Evolutionary conservation across 2,888 invertebrate species (phyloP).

Genomic region (Alloscopus bannaensis): DNA sequence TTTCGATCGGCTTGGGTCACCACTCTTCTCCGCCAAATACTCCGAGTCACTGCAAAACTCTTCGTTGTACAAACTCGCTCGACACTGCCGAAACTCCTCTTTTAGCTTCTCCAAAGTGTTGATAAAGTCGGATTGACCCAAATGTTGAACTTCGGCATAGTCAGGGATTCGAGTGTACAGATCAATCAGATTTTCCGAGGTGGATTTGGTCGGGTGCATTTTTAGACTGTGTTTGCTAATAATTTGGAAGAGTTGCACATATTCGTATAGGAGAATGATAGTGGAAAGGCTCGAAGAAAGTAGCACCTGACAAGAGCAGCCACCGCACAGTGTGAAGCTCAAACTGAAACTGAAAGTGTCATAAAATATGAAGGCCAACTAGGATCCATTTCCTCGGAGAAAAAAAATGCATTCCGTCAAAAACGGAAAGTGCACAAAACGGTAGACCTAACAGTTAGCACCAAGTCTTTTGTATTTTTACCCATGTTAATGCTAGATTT

Average conservation of each 20-base stretch:
- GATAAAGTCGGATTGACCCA: slow-evolving; percentile 72
- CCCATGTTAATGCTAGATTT: too few relatives aligned
- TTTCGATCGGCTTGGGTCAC: slow-evolving; percentile 49
- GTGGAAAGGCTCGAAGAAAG: not conserved
- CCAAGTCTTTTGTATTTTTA: too few relatives aligned
- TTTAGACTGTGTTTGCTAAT: slow-evolving; percentile 17
- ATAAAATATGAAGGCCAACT: slow-evolving; percentile 16
- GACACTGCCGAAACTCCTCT: slow-evolving; percentile 71
- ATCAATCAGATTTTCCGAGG: slow-evolving; percentile 61
- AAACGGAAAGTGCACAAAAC: not conserved
- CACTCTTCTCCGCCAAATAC: slow-evolving; percentile 64
- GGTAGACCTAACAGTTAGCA: not conserved
- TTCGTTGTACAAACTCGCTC: slow-evolving; percentile 66
- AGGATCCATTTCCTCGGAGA: not conserved
- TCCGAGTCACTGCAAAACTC: slow-evolving; percentile 67
- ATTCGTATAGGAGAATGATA: not conserved
- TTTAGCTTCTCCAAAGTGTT: slow-evolving; percentile 71
- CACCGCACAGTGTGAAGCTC: slow-evolving; percentile 7
- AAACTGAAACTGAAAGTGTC: slow-evolving; percentile 37
- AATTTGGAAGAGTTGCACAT: not conserved
- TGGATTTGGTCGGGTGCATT: slow-evolving; percentile 42
- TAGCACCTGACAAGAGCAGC: not conserved
- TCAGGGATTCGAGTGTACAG: slow-evolving; percentile 72
- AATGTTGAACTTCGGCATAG: slow-evolving; percentile 71
- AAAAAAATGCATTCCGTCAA: not conserved